Percentiles rank a stretch among this genome's conserved stretches.
Evolutionary conservation across 2,113 vertebrate genomes (phyloP).

Genomic region (Odobenus rosmarus): DNA sequence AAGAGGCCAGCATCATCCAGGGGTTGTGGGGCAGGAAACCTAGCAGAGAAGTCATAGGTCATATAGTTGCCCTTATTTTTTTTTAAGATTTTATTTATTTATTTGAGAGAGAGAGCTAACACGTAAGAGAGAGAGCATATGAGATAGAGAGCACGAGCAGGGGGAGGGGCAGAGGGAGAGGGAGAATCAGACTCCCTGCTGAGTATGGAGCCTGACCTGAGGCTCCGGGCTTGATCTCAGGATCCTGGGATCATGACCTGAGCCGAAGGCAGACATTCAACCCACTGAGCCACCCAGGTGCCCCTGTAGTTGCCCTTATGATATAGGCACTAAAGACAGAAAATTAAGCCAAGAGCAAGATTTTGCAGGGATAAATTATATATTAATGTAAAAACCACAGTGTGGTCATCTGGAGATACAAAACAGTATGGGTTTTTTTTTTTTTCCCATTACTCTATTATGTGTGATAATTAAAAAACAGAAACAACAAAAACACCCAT

Average conservation of each 20-base stretch:
- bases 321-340: neutral
- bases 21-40: neutral
- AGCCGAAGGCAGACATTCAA: neutral
- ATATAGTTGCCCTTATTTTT: neutral
- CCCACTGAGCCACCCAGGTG: neutral
- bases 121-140: neutral
- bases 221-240: neutral
- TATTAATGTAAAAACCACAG: neutral
- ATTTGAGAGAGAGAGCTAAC: neutral
- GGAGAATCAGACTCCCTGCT: neutral
- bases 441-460: neutral
- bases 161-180: neutral
- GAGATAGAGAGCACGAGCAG: neutral
- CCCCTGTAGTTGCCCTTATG: neutral
- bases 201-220: neutral
- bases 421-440: neutral
- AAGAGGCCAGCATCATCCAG: conserved; percentile 51
- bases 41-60: neutral
- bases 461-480: neutral
- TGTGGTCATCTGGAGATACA: too few species aligned
- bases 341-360: neutral
- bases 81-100: neutral
- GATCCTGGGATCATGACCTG: neutral
- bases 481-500: neutral
- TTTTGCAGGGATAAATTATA: neutral